Percentiles rank a stretch among this genome's conserved stretches.
Conservation (phyloP, 92 coral and sea anemone species). For the Paramuricea clavata region DNA sequence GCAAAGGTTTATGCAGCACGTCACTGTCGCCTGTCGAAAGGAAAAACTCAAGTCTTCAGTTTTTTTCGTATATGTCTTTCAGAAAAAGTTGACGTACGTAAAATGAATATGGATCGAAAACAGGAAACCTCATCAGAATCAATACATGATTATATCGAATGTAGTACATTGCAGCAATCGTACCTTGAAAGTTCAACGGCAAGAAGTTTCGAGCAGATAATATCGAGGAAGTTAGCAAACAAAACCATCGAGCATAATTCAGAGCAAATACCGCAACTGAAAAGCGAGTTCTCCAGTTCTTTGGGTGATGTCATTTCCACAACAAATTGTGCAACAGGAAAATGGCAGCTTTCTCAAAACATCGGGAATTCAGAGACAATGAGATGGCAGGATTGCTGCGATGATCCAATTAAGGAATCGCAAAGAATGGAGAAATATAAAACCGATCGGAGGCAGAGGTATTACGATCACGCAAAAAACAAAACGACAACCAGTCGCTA, state of each 20-base stretch:
- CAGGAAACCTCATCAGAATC: neutral
- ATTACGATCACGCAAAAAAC: slow-evolving; percentile 35
- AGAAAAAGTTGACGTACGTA: neutral
- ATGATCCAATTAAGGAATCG: slow-evolving; percentile 74
- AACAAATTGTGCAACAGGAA: neutral
- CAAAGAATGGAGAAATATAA: slow-evolving; percentile 85
- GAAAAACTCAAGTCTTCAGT: too few relatives aligned
- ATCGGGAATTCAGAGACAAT: slow-evolving; percentile 3
- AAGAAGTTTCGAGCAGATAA: neutral
- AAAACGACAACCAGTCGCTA: neutral
- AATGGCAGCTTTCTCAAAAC: neutral
- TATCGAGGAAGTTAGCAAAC: neutral
- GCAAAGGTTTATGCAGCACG: too few relatives aligned
- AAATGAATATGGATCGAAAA: neutral
- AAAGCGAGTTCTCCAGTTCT: neutral
- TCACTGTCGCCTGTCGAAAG: too few relatives aligned
- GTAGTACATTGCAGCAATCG: neutral
- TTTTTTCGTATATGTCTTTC: neutral
- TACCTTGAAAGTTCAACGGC: too few relatives aligned
- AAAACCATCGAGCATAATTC: neutral
- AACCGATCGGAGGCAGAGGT: slow-evolving; percentile 88
- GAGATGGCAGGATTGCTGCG: slow-evolving; percentile 74
- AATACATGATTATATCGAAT: neutral
- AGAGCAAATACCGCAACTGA: neutral
- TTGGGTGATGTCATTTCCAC: neutral